These are phyloP conservation scores for Pachyramphus minor DNA, from an alignment of 2,113 vertebrate species.

Conservation along the genomic window DNA sequence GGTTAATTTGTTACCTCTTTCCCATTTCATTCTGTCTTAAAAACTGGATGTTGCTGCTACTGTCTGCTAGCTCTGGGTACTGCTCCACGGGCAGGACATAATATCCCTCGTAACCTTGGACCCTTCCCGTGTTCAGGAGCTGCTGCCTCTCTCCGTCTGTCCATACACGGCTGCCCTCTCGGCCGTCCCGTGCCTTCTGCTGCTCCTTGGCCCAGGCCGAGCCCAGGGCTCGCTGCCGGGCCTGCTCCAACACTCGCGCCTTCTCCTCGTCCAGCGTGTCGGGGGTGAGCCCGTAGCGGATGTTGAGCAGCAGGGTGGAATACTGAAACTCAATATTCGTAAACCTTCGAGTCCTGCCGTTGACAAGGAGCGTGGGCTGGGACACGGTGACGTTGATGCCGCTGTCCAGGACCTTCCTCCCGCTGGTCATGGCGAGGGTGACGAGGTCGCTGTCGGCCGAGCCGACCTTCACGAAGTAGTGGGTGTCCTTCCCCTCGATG, in stretches of 20 bases:
- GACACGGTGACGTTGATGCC: conserved; percentile 93
- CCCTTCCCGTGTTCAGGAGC: conserved; percentile 89
- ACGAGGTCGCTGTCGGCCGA: conserved; percentile 89
- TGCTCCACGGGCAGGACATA: conserved; percentile 98
- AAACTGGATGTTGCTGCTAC: conserved; percentile 99
- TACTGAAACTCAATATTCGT: conserved; percentile 91
- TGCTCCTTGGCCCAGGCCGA: conserved; percentile 94
- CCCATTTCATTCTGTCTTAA: conserved; percentile 99
- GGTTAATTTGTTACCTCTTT: conserved; percentile 96
- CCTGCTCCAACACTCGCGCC: conserved; percentile 90
- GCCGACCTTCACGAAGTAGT: conserved; percentile 96
- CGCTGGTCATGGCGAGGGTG: conserved; percentile 88
- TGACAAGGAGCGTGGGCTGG: conserved; percentile 78
- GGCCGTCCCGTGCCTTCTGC: conserved; percentile 89
- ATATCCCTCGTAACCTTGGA: conserved; percentile 97
- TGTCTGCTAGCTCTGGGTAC: conserved; percentile 98
- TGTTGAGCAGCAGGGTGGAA: conserved; percentile 85
- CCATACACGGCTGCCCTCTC: conserved; percentile 94
- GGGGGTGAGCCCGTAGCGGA: conserved; percentile 89
- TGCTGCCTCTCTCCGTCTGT: conserved; percentile 98
- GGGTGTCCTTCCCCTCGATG: conserved; percentile 91
- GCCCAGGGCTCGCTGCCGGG: conserved; percentile 88
- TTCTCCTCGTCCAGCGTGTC: conserved; percentile 95
- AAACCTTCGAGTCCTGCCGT: conserved; percentile 90
- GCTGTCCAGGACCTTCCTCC: conserved; percentile 89